These are phyloP conservation scores for Limnephilus lunatus DNA, from an alignment of 2,888 invertebrate species.

Conservation along the genomic window DNA sequence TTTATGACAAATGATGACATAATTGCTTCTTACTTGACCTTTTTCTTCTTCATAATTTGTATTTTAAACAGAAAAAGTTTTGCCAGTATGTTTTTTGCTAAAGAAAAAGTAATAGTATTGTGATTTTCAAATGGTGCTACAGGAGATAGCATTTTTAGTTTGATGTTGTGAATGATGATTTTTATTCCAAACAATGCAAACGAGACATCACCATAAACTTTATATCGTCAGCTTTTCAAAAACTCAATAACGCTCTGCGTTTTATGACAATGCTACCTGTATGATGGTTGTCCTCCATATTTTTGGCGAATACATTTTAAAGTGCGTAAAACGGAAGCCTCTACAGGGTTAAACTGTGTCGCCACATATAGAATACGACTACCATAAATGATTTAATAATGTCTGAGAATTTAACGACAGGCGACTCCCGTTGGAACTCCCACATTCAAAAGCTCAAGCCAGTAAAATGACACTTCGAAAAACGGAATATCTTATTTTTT, in stretches of 20 bases:
- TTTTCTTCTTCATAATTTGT: background rate
- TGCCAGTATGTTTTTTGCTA: background rate
- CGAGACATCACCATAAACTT: background rate
- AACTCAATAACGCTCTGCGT: background rate
- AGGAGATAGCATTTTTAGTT: too few relatives aligned
- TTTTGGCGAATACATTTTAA: background rate
- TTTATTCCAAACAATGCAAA: background rate
- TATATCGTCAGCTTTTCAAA: background rate
- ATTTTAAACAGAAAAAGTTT: background rate
- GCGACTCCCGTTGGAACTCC: slow-evolving; percentile 22
- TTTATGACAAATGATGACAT: background rate
- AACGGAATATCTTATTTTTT: background rate
- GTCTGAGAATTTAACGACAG: slow-evolving; percentile 46
- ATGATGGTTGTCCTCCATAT: background rate
- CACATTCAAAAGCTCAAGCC: background rate
- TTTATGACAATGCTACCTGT: background rate
- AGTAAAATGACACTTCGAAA: background rate
- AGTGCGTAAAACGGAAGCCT: background rate
- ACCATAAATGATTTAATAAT: slow-evolving; percentile 50
- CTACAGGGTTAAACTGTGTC: slow-evolving; percentile 29
- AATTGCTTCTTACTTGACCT: background rate
- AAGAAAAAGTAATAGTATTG: too few relatives aligned
- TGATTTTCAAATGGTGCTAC: too few relatives aligned
- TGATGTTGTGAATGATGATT: background rate
- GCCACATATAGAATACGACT: slow-evolving; percentile 47